Evolutionary conservation across 2,888 invertebrate species (phyloP), one percentile per base, ranked within the genome.

Genomic region (Catocala fraxini): DNA sequence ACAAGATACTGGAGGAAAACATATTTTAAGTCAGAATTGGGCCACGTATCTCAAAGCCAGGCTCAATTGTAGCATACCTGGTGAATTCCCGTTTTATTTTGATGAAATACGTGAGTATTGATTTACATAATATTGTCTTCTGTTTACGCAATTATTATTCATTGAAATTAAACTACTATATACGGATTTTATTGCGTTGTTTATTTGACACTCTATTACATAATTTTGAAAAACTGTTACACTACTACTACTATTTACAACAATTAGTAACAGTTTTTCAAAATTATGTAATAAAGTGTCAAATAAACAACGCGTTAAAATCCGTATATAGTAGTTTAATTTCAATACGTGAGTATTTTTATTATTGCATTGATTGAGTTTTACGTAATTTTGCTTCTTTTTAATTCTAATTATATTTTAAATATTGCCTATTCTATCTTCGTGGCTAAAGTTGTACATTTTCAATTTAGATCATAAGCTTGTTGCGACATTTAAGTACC

Each of bases 61-160:
- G 49, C 94, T 96, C 68, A 96, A 96, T 85, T 96, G 96, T 84
- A 96, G 96, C 75, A 95, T 96, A 82, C 96, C 96, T 43, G 96
- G 96, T 75, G 96, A 96, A 79, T 96, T 96, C 80, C 96, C 97
- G 0, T 97, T 96, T 89, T 96, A 96, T 87, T 97, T 97, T 87
- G 96, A 97, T 87, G 96, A 96, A 93, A 96, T 97, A 80, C 96
- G 96, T 96, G 86, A 95, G 95, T 95, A 67, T 48, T 54, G 86
- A 95, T 47, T 53, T 51, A 60, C 34, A 51, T 49, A 56, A 56
- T 35, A 10, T 15, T 49, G 45, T n/a, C 51, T 45, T 39, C 49
- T 52, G 39, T 41, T 11, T 48, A 13, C n/a, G n/a, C n/a, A n/a
- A n/a, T n/a, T n/a, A n/a, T n/a, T n/a, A n/a, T n/a, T n/a, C n/a